Evolutionary conservation across 2,888 invertebrate species (phyloP), one percentile per base, ranked within the genome.

Genomic region (Blera fallax): DNA sequence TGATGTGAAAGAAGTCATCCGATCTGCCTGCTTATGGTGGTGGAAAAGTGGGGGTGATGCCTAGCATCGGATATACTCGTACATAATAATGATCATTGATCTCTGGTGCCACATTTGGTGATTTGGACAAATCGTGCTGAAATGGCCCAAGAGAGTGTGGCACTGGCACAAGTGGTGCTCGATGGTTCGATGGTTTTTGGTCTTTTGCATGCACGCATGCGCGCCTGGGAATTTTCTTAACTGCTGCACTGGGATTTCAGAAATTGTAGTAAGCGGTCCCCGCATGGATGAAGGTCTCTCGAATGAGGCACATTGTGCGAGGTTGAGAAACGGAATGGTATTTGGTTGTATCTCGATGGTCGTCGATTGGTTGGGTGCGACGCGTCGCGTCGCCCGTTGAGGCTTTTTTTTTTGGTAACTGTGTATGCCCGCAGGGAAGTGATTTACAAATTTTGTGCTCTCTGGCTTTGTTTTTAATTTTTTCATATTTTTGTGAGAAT

Each of bases 21-120:
- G 16, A 69, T 52, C 52, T 60, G 50, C 37, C 11, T n/a, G 37
- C 14, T 40, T 14, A 14, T 40, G 14, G 14, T 14, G 14, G 62
- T 29, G 34, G 16, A 10, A 3, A 21, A 6, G 60, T 40, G 74
- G 18, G 54, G 73, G 65, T 76, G 77, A 64, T 27, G 32, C n/a
- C 43, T 56, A 43, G 48, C 62, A 50, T 58, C 18, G 67, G 70
- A 40, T 40, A 40, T 40, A n/a, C n/a, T n/a, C n/a, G n/a, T n/a
- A 40, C 54, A 58, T 65, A 37, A 34, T 80, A 81, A 85, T 81
- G 81, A 85, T 85, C 85, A 81, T 85, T 85, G 85, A 77, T 85
- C 85, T 85, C 76, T 85, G 76, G 85, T 85, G 85, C 81, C 76
- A 81, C 76, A 85, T 81, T 85, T 77, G 65, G 85, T 81, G 85